Evolutionary conservation across 2,113 vertebrate genomes (phyloP).

Genomic region (Pseudonaja textilis): DNA sequence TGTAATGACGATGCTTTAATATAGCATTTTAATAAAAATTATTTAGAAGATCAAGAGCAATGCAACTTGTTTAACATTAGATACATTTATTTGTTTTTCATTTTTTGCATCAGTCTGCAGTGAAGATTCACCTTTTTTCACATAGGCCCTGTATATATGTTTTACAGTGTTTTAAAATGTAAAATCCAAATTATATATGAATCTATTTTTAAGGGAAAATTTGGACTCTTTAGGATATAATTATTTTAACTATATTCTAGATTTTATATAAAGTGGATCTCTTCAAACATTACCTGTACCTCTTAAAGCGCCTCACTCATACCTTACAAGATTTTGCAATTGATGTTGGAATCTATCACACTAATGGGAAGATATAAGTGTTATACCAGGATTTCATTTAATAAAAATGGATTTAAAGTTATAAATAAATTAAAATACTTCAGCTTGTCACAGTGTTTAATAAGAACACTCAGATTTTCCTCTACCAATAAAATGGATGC

Average conservation of each 20-base stretch:
- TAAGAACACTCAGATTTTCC: background rate
- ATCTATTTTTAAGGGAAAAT: background rate
- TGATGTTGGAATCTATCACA: background rate
- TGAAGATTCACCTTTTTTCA: background rate
- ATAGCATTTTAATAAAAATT: slow-evolving; percentile 4
- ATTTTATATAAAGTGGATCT: background rate
- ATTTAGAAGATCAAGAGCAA: background rate
- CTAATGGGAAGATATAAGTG: background rate
- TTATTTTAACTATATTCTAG: background rate
- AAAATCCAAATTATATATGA: background rate
- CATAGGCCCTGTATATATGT: background rate
- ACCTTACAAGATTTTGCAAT: background rate
- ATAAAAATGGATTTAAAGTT: background rate
- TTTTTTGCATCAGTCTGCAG: background rate
- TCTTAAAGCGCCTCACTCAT: background rate
- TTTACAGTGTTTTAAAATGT: background rate
- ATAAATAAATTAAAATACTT: background rate
- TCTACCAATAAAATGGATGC: background rate
- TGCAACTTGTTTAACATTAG: background rate
- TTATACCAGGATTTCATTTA: background rate
- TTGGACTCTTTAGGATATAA: background rate
- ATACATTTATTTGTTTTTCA: background rate
- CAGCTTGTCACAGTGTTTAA: background rate
- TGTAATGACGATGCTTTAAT: background rate
- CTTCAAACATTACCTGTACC: background rate